phyloP scores from a whole-genome alignment of 2,888 invertebrate genomes.

The Drosophila neotestacea region DNA sequence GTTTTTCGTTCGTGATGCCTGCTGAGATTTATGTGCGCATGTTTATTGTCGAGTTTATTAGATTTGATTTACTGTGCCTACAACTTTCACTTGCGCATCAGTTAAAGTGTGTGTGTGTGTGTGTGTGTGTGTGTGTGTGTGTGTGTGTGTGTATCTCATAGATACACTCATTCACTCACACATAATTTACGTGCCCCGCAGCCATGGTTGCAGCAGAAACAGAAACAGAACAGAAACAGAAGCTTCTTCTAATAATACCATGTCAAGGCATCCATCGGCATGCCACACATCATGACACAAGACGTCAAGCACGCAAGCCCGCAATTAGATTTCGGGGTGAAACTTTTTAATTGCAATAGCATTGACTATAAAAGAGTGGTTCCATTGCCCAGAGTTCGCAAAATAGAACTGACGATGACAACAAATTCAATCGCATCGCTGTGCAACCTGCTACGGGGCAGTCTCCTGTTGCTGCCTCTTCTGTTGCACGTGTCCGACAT shows the following conservation, averaged over 20 bases:
- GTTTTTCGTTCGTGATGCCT: slow-evolving; percentile 60
- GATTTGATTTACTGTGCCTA: slow-evolving; percentile 74
- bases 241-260: slow-evolving; percentile 54
- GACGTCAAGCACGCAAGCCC: slow-evolving; percentile 44
- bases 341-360: slow-evolving; percentile 70
- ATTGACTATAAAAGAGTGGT: slow-evolving; percentile 45
- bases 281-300: slow-evolving; percentile 23
- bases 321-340: slow-evolving; percentile 61
- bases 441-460: not conserved
- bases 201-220: slow-evolving; percentile 35
- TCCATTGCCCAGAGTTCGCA: slow-evolving; percentile 1
- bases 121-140: not conserved
- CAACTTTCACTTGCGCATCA: slow-evolving; percentile 55
- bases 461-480: slow-evolving; percentile 7
- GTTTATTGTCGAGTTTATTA: slow-evolving; percentile 79
- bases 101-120: not conserved
- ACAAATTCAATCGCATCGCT: not conserved
- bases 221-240: slow-evolving; percentile 8
- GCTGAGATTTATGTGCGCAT: slow-evolving; percentile 72
- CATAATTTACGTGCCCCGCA: slow-evolving; percentile 48
- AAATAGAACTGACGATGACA: slow-evolving; percentile 15
- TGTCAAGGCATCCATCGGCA: slow-evolving; percentile 46
- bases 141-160: slow-evolving; percentile 13
- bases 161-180: slow-evolving; percentile 25
- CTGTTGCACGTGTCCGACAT: slow-evolving; percentile 8